Evolutionary conservation across 2,888 invertebrate genomes (phyloP).

Genomic region (Agrochola lota): DNA sequence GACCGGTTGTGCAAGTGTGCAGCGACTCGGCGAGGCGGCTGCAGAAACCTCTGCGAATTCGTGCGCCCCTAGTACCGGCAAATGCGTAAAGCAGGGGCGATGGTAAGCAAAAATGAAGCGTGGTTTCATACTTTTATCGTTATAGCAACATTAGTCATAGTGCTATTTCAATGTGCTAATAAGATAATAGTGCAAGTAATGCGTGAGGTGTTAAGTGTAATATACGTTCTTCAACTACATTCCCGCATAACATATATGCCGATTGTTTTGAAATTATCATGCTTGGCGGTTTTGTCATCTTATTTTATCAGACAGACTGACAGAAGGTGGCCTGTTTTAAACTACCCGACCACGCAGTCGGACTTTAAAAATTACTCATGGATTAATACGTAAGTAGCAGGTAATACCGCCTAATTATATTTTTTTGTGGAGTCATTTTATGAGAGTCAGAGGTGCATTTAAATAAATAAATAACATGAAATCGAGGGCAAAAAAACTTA

Average conservation of each 20-base stretch:
- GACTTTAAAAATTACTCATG: not conserved
- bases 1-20: slow-evolving; percentile 85
- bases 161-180: slow-evolving; percentile 34
- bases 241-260: not conserved
- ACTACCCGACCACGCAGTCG: not conserved
- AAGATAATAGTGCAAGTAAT: slow-evolving; percentile 38
- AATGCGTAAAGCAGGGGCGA: slow-evolving; percentile 63
- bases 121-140: slow-evolving; percentile 43
- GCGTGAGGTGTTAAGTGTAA: slow-evolving; percentile 21
- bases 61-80: slow-evolving; percentile 84
- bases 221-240: slow-evolving; percentile 28
- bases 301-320: slow-evolving; percentile 3
- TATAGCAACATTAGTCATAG: slow-evolving; percentile 44
- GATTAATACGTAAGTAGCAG: not conserved
- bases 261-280: slow-evolving; percentile 10
- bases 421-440: slow-evolving; percentile 2
- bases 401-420: not conserved
- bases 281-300: not conserved
- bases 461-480: slow-evolving; percentile 11
- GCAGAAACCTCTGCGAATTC: slow-evolving; percentile 79
- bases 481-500: slow-evolving; percentile 12
- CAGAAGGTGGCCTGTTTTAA: not conserved
- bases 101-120: slow-evolving; percentile 41
- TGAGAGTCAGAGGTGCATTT: not conserved
- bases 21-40: slow-evolving; percentile 70